A percentile compares a stretch with the other conserved stretches of the same genome.
phyloP scores from a whole-genome alignment of 1,140 invertebrate genomes.

The Cydia strobilella region DNA sequence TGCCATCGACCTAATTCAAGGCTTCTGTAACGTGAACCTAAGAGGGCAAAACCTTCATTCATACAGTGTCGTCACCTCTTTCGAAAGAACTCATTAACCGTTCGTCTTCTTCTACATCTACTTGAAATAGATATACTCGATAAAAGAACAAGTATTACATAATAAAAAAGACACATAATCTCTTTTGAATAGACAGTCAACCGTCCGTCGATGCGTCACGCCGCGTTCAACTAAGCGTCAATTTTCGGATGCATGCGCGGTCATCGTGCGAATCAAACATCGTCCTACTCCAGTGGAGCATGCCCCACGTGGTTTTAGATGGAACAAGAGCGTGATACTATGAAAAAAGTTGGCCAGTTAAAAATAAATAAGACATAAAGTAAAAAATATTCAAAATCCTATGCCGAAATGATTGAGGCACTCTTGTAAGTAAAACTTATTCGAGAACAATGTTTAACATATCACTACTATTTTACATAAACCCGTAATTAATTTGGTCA shows the following conservation, averaged over 20 bases:
- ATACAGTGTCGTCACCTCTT: too few relatives aligned
- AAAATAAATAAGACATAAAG: neutral
- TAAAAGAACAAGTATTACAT: neutral
- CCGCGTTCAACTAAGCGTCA: slow-evolving; percentile 37
- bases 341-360: neutral
- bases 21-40: too few relatives aligned
- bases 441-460: too few relatives aligned
- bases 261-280: slow-evolving; percentile 32
- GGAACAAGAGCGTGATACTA: neutral
- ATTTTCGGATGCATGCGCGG: slow-evolving; percentile 24
- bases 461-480: too few relatives aligned
- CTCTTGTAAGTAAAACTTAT: too few relatives aligned
- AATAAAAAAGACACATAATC: neutral
- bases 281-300: slow-evolving; percentile 28
- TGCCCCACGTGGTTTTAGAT: slow-evolving; percentile 9
- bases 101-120: neutral
- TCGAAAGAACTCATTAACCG: too few relatives aligned
- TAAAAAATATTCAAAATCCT: neutral
- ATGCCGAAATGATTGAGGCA: too few relatives aligned
- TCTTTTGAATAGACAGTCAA: neutral
- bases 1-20: too few relatives aligned
- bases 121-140: neutral
- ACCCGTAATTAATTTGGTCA: too few relatives aligned
- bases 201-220: slow-evolving; percentile 15
- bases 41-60: too few relatives aligned